Conservation (phyloP, 2,113 vertebrate genomes). For the Macquaria australasica region DNA sequence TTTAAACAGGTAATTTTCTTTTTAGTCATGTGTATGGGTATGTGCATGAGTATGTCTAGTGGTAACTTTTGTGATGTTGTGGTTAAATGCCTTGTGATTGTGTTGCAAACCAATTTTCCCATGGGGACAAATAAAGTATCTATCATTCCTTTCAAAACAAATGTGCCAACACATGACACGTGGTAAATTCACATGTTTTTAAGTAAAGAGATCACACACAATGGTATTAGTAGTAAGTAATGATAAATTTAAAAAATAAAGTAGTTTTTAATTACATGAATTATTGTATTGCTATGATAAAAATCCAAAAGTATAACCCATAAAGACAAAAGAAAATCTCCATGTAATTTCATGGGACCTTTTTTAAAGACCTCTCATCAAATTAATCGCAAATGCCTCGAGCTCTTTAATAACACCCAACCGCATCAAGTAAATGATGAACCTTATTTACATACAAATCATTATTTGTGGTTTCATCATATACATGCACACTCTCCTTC, state of each 20-base stretch:
- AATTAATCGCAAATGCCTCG: constrained; percentile 40
- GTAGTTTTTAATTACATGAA: background rate
- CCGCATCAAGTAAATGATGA: constrained; percentile 34
- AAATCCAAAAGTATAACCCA: constrained; percentile 12
- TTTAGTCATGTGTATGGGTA: too few species aligned
- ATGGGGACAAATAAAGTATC: too few species aligned
- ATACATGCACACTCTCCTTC: background rate
- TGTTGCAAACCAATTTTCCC: too few species aligned
- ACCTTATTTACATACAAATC: constrained; percentile 66
- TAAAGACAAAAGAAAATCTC: background rate
- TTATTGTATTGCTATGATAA: constrained; percentile 17
- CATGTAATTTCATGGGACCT: constrained; percentile 32
- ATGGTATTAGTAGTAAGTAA: too few species aligned
- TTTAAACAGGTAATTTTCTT: too few species aligned
- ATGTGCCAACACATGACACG: too few species aligned
- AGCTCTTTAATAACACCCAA: constrained; percentile 27
- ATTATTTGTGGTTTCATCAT: constrained; percentile 28
- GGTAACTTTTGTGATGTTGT: too few species aligned
- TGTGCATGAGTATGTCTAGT: too few species aligned
- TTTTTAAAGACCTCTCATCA: constrained; percentile 37
- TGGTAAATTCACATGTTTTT: background rate
- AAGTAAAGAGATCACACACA: background rate
- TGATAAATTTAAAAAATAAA: background rate
- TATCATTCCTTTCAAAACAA: background rate
- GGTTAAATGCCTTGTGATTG: too few species aligned